Conservation (phyloP, 2,797 vertebrate genomes). For the Lutjanus argentimaculatus region DNA sequence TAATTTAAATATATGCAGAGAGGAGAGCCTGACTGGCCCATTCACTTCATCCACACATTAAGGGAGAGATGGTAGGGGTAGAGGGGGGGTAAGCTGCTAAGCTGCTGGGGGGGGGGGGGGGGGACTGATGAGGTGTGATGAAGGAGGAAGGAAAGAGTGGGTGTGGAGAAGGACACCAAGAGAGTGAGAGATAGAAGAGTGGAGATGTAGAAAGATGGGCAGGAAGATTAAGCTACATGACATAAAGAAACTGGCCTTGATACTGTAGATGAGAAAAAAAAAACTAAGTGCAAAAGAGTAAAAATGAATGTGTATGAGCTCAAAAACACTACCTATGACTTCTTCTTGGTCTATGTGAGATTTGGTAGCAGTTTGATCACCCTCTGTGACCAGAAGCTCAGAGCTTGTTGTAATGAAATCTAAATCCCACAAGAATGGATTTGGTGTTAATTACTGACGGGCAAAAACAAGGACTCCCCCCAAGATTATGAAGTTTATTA, state of each 20-base stretch:
- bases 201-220: background rate
- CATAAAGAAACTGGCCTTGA: no score
- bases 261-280: background rate
- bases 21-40: constrained; percentile 63
- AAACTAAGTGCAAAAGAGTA: background rate
- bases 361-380: no score
- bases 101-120: background rate
- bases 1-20: constrained; percentile 84
- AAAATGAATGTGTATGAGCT: background rate
- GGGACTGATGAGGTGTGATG: constrained; percentile 10
- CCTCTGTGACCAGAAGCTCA: no score
- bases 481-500: no score
- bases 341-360: no score
- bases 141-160: background rate
- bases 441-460: no score
- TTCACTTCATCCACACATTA: constrained; percentile 68
- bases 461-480: no score
- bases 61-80: constrained; percentile 6
- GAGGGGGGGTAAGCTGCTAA: background rate
- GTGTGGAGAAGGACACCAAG: background rate
- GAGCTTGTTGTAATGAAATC: no score
- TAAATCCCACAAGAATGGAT: no score
- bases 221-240: background rate
- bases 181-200: constrained; percentile 4
- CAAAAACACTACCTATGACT: no score